Percentiles rank a stretch among this genome's conserved stretches.
Conservation (phyloP, 2,888 invertebrate genomes). For the Macrophya alboannulata region DNA sequence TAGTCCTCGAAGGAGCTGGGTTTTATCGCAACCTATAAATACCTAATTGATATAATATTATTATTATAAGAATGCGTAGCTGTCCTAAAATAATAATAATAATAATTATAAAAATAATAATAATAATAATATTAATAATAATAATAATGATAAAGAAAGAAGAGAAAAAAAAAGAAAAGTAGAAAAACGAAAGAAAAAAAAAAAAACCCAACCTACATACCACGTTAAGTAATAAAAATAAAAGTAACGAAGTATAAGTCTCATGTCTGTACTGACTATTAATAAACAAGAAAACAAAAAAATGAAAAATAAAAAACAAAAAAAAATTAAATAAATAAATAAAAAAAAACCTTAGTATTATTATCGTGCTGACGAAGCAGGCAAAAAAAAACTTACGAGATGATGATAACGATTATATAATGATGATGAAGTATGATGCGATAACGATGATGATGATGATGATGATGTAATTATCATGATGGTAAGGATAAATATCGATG, state of each 20-base stretch:
- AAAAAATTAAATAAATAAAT: background rate
- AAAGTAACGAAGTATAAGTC: conserved; percentile 68
- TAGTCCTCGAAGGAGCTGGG: conserved; percentile 49
- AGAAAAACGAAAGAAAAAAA: background rate
- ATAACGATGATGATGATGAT: conserved; percentile 61
- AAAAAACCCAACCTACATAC: conserved; percentile 67
- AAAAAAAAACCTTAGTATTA: conserved; percentile 41
- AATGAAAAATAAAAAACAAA: conserved; percentile 55
- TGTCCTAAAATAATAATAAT: conserved; percentile 73
- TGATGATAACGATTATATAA: conserved; percentile 41
- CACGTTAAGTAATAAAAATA: conserved; percentile 74
- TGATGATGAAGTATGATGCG: conserved; percentile 39
- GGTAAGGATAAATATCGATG: conserved; percentile 51
- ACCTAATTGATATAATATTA: conserved; percentile 42
- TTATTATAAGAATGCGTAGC: conserved; percentile 73
- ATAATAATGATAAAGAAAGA: conserved; percentile 36
- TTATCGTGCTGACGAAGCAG: conserved; percentile 43
- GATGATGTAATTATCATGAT: conserved; percentile 30
- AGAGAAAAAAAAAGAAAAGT: background rate
- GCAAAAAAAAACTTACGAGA: conserved; percentile 39
- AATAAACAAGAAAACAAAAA: conserved; percentile 59
- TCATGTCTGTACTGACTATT: conserved; percentile 76
- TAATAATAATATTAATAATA: conserved; percentile 35
- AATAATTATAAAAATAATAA: conserved; percentile 37
- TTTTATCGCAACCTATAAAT: conserved; percentile 45